Percentiles rank a stretch among this genome's conserved stretches.
Evolutionary conservation across 2,797 vertebrate genomes (phyloP).

Genomic region (Coluber constrictor): DNA sequence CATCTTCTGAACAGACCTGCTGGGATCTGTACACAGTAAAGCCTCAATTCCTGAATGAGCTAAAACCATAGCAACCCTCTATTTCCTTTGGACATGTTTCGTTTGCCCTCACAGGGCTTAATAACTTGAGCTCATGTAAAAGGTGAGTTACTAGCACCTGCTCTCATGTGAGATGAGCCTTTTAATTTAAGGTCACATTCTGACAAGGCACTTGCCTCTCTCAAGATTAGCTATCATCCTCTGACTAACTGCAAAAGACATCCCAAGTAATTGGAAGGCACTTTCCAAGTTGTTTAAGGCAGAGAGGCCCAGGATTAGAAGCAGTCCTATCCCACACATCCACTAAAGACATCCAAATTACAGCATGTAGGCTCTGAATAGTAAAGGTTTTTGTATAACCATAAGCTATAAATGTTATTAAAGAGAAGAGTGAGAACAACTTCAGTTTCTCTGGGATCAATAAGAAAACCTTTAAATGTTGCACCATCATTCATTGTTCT

Average conservation of each 20-base stretch:
- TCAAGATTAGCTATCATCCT: conserved; percentile 3
- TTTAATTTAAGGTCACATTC: conserved; percentile 23
- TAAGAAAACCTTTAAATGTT: neutral
- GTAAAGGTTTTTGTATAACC: neutral
- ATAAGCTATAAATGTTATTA: neutral
- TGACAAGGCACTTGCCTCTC: conserved; percentile 7
- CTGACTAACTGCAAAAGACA: neutral
- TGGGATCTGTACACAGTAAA: conserved; percentile 57
- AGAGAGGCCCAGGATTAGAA: neutral
- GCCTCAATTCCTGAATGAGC: conserved; percentile 57
- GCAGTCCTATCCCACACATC: neutral
- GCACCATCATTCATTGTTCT: neutral
- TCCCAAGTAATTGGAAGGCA: neutral
- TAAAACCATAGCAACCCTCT: conserved; percentile 46
- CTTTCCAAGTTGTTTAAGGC: neutral
- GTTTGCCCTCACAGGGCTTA: conserved; percentile 53
- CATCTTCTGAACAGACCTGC: conserved; percentile 55
- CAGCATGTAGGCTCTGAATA: neutral
- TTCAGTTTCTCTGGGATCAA: neutral
- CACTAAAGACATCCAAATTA: neutral
- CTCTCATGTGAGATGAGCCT: conserved; percentile 36
- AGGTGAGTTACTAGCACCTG: conserved; percentile 48
- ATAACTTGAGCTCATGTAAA: conserved; percentile 44
- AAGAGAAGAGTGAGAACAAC: neutral
- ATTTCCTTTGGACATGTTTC: conserved; percentile 34